Conservation (phyloP, 2,797 vertebrate genomes). For the Philypnodon macrostomus region DNA sequence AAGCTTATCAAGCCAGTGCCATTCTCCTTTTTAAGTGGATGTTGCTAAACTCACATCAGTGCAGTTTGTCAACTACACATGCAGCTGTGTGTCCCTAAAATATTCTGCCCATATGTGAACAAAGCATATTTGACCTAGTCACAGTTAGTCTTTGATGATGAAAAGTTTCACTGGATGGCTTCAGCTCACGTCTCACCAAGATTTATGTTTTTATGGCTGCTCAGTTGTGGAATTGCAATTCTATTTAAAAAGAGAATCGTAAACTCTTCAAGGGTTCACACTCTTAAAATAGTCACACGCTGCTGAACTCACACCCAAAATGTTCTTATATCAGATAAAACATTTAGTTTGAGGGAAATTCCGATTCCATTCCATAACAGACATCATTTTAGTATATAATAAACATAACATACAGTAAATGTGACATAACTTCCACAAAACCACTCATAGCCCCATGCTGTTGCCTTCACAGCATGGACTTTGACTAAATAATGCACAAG, state of each 20-base stretch:
- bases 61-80: too few relatives aligned
- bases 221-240: slow-evolving; percentile 32
- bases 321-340: background rate
- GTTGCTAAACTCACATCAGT: slow-evolving; percentile 2
- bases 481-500: slow-evolving; percentile 1
- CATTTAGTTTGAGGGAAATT: background rate
- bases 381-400: background rate
- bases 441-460: background rate
- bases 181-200: slow-evolving; percentile 8
- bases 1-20: slow-evolving; percentile 24
- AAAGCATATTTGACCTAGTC: slow-evolving; percentile 29
- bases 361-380: background rate
- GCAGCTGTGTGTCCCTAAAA: slow-evolving; percentile 1
- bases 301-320: background rate
- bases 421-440: slow-evolving; percentile 4
- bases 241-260: slow-evolving; percentile 31
- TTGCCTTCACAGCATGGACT: background rate
- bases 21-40: slow-evolving; percentile 28
- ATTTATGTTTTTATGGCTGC: slow-evolving; percentile 26
- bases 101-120: slow-evolving; percentile 14
- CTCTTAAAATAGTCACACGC: slow-evolving; percentile 1
- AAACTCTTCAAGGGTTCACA: slow-evolving; percentile 15
- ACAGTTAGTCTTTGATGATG: slow-evolving; percentile 23
- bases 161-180: slow-evolving; percentile 31
- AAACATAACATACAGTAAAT: slow-evolving; percentile 11